Conservation (phyloP, 2,888 invertebrate genomes). For the Cantharis rufa region DNA sequence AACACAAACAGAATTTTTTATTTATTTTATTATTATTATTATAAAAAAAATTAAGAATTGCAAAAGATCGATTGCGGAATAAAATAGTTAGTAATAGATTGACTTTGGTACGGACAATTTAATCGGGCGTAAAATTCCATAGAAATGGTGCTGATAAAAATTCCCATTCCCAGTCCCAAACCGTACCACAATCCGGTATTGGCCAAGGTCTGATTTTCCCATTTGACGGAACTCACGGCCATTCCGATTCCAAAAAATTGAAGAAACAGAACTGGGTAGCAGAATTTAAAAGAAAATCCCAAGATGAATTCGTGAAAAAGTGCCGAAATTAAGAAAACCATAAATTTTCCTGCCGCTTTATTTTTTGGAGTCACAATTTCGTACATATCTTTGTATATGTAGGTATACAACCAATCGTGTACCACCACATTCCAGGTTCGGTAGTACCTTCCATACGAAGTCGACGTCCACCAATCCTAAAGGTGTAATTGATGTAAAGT, state of each 20-base stretch:
- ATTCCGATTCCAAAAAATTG: conserved; percentile 76
- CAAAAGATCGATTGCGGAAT: conserved; percentile 60
- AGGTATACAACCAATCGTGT: conserved; percentile 91
- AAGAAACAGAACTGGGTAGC: conserved; percentile 83
- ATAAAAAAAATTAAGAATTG: background rate
- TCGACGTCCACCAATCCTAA: conserved; percentile 94
- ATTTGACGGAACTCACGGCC: conserved; percentile 62
- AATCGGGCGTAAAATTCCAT: conserved; percentile 85
- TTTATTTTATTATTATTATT: too few species aligned
- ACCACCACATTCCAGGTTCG: conserved; percentile 95
- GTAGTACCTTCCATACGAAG: conserved; percentile 79
- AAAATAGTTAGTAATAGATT: conserved; percentile 55
- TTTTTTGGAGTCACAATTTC: conserved; percentile 55
- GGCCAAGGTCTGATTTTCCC: conserved; percentile 53
- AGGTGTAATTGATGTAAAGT: conserved; percentile 22
- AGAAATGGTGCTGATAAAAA: conserved; percentile 76
- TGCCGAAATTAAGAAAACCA: conserved; percentile 81
- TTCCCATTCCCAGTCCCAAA: conserved; percentile 77
- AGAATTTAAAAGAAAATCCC: conserved; percentile 77
- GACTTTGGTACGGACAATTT: conserved; percentile 66
- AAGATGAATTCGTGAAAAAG: conserved; percentile 87
- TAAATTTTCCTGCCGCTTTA: conserved; percentile 60
- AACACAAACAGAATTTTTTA: too few species aligned
- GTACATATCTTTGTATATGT: conserved; percentile 78
- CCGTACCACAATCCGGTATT: conserved; percentile 85